A percentile compares a stretch with the other conserved stretches of the same genome.
phyloP scores from a whole-genome alignment of 1,140 invertebrate genomes.

The Megalopta genalis region DNA sequence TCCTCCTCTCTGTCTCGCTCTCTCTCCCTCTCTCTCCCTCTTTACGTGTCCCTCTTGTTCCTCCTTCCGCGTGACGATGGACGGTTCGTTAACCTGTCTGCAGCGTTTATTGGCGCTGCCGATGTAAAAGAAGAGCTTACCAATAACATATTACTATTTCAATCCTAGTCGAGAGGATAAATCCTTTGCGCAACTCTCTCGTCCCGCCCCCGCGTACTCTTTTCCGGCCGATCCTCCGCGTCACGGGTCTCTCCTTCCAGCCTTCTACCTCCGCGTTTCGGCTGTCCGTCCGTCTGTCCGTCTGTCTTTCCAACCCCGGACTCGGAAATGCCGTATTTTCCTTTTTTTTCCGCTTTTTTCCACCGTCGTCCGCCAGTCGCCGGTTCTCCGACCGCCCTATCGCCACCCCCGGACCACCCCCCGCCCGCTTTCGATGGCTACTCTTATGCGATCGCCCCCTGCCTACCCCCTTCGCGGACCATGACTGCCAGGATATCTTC shows the following conservation, averaged over 20 bases:
- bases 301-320: slow-evolving; percentile 10
- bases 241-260: background rate
- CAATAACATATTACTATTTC: slow-evolving; percentile 78
- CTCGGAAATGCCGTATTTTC: slow-evolving; percentile 13
- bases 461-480: background rate
- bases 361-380: background rate
- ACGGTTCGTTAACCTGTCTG: slow-evolving; percentile 79
- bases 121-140: slow-evolving; percentile 70
- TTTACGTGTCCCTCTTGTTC: slow-evolving; percentile 5
- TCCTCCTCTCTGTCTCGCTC: background rate
- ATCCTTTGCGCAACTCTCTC: slow-evolving; percentile 53
- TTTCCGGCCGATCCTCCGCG: background rate
- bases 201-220: background rate
- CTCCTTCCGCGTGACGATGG: slow-evolving; percentile 44
- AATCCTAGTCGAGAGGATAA: slow-evolving; percentile 69
- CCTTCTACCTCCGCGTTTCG: slow-evolving; percentile 3
- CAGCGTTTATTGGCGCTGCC: slow-evolving; percentile 74
- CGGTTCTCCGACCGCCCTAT: background rate
- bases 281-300: slow-evolving; percentile 16
- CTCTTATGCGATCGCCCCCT: no score
- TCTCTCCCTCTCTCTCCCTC: slow-evolving; percentile 13
- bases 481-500: slow-evolving; percentile 26
- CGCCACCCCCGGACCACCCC: no score
- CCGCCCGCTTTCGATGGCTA: no score
- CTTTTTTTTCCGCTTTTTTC: no score